These are phyloP conservation scores for Pangasius sanitwongsei DNA, from an alignment of 2,797 vertebrate species.

Conservation along the genomic window DNA sequence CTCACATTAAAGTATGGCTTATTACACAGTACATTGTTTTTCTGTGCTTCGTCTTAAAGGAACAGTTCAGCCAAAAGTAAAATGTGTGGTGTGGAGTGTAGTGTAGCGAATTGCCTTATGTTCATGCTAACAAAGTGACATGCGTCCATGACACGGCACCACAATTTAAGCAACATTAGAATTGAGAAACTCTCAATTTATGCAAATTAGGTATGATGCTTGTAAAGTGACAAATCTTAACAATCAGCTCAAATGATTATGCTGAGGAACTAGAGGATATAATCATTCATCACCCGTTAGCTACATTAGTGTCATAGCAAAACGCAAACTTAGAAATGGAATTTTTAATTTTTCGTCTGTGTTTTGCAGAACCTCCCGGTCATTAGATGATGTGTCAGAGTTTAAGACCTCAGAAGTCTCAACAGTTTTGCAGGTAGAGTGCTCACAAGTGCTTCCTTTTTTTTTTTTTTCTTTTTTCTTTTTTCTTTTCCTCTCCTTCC, in stretches of 20 bases:
- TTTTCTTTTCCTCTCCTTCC: no score
- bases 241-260: neutral
- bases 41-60: neutral
- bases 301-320: neutral
- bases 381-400: slow-evolving; percentile 30
- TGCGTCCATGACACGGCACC: neutral
- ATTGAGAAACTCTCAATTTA: neutral
- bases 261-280: neutral
- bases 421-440: slow-evolving; percentile 22
- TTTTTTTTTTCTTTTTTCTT: neutral
- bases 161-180: neutral
- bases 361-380: slow-evolving; percentile 29
- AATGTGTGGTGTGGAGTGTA: no score
- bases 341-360: neutral
- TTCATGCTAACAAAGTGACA: neutral
- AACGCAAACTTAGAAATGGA: neutral
- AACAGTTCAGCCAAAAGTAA: neutral
- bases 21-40: neutral
- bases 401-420: slow-evolving; percentile 1
- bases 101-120: no score
- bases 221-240: neutral
- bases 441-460: neutral
- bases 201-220: neutral
- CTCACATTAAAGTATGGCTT: slow-evolving; percentile 66
- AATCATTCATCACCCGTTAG: neutral